phyloP scores from a whole-genome alignment of 92 coral and sea anemone genomes.

The Phenganax subtilis region DNA sequence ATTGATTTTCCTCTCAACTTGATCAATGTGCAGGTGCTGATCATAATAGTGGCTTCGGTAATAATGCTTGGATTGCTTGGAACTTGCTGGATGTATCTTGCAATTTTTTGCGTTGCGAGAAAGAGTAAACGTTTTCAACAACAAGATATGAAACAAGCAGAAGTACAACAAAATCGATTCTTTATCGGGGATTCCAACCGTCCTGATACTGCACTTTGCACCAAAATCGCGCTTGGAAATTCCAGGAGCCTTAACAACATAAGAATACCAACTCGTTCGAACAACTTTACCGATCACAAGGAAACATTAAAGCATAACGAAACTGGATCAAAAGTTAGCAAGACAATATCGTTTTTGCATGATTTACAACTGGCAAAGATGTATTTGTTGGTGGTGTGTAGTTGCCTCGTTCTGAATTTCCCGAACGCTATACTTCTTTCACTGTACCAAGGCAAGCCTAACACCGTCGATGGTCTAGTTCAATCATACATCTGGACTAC shows the following conservation, averaged over 20 bases:
- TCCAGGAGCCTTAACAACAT: neutral
- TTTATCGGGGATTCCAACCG: neutral
- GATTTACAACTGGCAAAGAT: slow-evolving; percentile 33
- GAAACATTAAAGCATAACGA: neutral
- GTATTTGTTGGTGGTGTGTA: slow-evolving; percentile 24
- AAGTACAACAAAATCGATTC: neutral
- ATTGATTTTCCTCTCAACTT: neutral
- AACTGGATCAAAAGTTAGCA: neutral
- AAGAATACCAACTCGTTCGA: neutral
- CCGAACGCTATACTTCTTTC: slow-evolving; percentile 21
- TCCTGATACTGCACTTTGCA: neutral
- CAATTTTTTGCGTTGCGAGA: slow-evolving; percentile 22
- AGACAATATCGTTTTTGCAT: slow-evolving; percentile 26
- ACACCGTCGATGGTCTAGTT: neutral
- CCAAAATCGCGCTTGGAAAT: neutral
- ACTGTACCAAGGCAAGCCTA: neutral
- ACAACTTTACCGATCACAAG: neutral
- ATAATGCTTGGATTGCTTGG: slow-evolving; percentile 19
- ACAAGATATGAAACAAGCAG: neutral
- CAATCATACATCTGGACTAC: slow-evolving; percentile 12
- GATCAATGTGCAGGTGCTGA: neutral
- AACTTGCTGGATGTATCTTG: slow-evolving; percentile 1
- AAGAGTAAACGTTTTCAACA: neutral
- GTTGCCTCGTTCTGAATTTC: slow-evolving; percentile 4
- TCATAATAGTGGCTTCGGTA: neutral